A percentile compares a stretch with the other conserved stretches of the same genome.
Evolutionary conservation across 2,888 invertebrate species (phyloP).

Genomic region (Gryllus longicercus): DNA sequence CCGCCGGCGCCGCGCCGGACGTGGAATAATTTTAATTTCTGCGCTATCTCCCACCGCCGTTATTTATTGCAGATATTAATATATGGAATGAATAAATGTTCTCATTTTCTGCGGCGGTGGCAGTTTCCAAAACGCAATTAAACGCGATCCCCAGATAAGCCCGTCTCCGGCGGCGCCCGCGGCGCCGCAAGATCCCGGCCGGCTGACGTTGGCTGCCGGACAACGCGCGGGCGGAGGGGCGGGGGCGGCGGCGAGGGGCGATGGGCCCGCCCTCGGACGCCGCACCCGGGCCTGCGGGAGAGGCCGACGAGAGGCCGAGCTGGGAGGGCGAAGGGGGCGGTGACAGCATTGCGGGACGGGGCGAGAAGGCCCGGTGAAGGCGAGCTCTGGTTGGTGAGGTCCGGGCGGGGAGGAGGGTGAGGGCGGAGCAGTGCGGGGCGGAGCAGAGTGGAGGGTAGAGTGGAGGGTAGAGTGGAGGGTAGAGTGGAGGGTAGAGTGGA

Average conservation of each 20-base stretch:
- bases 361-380: too few relatives aligned
- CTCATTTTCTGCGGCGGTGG: constrained; percentile 10
- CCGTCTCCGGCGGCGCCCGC: not conserved
- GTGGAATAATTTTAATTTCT: constrained; percentile 1
- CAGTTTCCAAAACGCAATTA: constrained; percentile 17
- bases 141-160: not conserved
- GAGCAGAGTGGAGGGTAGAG: too few relatives aligned
- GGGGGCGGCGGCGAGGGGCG: not conserved
- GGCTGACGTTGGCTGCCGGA: not conserved
- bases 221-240: not conserved
- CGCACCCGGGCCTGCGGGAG: too few relatives aligned
- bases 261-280: too few relatives aligned
- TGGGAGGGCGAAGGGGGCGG: too few relatives aligned
- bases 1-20: not conserved
- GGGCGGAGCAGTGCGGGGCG: too few relatives aligned
- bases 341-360: too few relatives aligned
- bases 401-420: too few relatives aligned
- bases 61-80: constrained; percentile 17
- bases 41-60: not conserved
- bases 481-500: too few relatives aligned
- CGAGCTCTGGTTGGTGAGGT: too few relatives aligned
- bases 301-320: too few relatives aligned
- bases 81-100: not conserved
- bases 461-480: too few relatives aligned
- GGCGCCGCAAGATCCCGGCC: not conserved